Conservation (phyloP, 2,113 vertebrate species). For the Hemicordylus capensis region DNA sequence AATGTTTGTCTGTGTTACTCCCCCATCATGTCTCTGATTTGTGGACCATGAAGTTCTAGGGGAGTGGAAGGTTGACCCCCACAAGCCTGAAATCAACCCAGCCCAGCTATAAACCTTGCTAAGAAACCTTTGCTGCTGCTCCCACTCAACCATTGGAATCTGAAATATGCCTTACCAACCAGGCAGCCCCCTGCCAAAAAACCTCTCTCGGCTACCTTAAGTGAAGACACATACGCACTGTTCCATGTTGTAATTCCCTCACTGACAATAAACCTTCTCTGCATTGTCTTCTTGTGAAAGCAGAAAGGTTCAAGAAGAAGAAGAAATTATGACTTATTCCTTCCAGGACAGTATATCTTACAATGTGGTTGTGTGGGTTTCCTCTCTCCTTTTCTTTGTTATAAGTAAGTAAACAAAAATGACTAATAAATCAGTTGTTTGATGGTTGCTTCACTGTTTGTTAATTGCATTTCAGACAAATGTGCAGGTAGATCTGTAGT, state of each 20-base stretch:
- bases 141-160: too few species aligned
- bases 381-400: too few species aligned
- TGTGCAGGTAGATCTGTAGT: neutral
- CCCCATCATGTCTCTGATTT: too few species aligned
- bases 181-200: too few species aligned
- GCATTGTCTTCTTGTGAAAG: neutral
- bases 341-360: slow-evolving; percentile 9
- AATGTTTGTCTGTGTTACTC: too few species aligned
- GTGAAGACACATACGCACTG: neutral
- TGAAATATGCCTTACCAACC: too few species aligned
- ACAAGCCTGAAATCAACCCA: too few species aligned
- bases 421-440: slow-evolving; percentile 46
- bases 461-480: slow-evolving; percentile 63
- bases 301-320: slow-evolving; percentile 23
- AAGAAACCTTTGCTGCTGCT: too few species aligned
- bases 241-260: neutral
- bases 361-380: neutral
- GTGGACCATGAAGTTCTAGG: too few species aligned
- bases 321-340: too few species aligned
- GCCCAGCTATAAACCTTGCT: too few species aligned
- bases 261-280: neutral
- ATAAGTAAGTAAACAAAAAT: slow-evolving; percentile 65
- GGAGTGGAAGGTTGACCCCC: too few species aligned
- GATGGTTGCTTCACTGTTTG: slow-evolving; percentile 42
- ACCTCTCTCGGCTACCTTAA: neutral